Percentiles rank a stretch among this genome's conserved stretches.
Conservation (phyloP, 2,888 invertebrate species). For the Onthophagus sagittarius region DNA sequence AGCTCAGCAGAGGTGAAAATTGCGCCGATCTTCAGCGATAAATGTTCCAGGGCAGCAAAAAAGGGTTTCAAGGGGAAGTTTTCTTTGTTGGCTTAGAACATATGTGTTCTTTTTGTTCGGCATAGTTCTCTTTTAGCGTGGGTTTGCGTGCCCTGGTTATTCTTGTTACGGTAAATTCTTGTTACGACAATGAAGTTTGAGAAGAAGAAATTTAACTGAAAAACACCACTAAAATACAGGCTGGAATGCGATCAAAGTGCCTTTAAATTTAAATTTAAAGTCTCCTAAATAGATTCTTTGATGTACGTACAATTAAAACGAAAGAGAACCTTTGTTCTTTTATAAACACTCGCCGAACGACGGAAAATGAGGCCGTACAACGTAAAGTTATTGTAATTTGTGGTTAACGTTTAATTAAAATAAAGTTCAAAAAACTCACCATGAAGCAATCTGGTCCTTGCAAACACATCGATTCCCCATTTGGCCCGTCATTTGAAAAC, state of each 20-base stretch:
- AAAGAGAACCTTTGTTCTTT: slow-evolving; percentile 13
- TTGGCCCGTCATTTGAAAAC: slow-evolving; percentile 61
- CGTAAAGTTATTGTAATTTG: neutral
- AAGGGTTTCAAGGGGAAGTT: neutral
- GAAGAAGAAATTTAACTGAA: neutral
- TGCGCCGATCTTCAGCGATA: slow-evolving; percentile 34
- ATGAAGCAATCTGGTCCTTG: slow-evolving; percentile 70
- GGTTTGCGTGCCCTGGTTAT: neutral
- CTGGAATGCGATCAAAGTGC: neutral
- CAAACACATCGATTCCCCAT: slow-evolving; percentile 64
- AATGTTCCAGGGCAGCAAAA: slow-evolving; percentile 17
- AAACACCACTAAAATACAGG: neutral
- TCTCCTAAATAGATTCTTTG: neutral
- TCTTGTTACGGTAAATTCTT: neutral
- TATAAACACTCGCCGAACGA: neutral
- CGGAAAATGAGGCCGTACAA: neutral
- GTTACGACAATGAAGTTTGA: neutral
- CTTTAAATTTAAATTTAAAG: neutral
- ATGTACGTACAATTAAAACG: slow-evolving; percentile 12
- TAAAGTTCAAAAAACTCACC: slow-evolving; percentile 51
- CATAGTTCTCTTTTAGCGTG: neutral
- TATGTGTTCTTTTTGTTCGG: neutral
- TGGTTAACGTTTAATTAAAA: neutral
- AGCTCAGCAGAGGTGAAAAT: slow-evolving; percentile 40
- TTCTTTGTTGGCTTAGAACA: neutral